These are phyloP conservation scores for Peucedramus taeniatus DNA, from an alignment of 2,113 vertebrate species.

Conservation along the genomic window DNA sequence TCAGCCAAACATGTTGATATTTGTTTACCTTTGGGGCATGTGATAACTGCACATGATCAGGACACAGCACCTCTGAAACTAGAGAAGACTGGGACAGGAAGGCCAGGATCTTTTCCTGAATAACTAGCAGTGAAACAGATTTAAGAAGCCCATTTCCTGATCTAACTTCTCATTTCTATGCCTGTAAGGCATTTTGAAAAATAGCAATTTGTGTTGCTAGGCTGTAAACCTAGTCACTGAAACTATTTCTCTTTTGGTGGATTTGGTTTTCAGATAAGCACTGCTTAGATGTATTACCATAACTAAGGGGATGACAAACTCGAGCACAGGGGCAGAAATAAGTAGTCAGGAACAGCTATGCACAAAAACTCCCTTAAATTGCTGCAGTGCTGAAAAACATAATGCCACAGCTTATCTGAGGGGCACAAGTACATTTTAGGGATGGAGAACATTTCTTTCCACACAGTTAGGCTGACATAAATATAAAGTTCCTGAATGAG, in stretches of 20 bases:
- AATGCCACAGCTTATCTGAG: not conserved
- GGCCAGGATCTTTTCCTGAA: not conserved
- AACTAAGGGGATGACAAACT: not conserved
- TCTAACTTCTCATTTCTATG: not conserved
- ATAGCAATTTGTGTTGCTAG: not conserved
- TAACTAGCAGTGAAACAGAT: not conserved
- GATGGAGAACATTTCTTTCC: not conserved
- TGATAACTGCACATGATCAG: not conserved
- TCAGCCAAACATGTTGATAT: not conserved
- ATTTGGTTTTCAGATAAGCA: not conserved
- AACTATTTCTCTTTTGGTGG: not conserved
- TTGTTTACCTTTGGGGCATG: not conserved
- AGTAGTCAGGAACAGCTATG: not conserved
- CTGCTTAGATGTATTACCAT: not conserved
- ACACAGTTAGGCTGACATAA: not conserved
- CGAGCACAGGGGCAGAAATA: not conserved
- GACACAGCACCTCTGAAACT: not conserved
- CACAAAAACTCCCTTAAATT: not conserved
- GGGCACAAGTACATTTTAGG: not conserved
- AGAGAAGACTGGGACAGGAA: not conserved
- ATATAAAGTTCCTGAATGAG: not conserved
- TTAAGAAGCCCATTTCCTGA: not conserved
- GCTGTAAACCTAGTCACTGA: not conserved
- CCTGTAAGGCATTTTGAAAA: not conserved
- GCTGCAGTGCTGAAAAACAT: not conserved